Evolutionary conservation across 2,797 vertebrate species (phyloP), one percentile per base, ranked within the genome.

Genomic region (Taenioides sp.): DNA sequence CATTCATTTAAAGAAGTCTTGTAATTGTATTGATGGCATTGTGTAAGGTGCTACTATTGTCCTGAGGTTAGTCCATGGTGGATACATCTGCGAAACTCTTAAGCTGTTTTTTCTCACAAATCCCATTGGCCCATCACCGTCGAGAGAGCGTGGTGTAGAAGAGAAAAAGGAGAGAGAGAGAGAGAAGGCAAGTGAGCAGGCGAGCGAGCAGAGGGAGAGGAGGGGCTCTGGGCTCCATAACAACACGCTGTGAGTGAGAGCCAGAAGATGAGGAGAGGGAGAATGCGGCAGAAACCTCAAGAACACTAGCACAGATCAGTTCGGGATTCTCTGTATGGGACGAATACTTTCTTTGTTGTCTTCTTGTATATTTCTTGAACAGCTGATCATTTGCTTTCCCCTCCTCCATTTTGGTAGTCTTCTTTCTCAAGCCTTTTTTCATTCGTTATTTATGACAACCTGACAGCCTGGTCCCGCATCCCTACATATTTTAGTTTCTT

Each of bases 201-300:
- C 40, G 40, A 43, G 43, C 4, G 14, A 47, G 72, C 49, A 34
- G 55, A 69, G 43, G 66, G 69, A 78, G 76, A 70, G 88, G 90
- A 82, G 89, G 87, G 78, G 86, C 80, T 79, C 69, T 23, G 65
- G 73, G 70, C 77, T 86, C 80, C 63, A 85, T 74, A 89, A 85
- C 84, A 89, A 82, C 74, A 55, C 61, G 20, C 74, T 59, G 55
- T 31, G 70, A 85, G 83, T 47, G 65, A 79, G 80, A 62, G 64
- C 27, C 86, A 79, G 64, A 65, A 47, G 40, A 65, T 50, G 64
- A 50, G 62, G 64, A 74, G 75, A 82, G 81, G 84, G 85, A 80
- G 83, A 87, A 88, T 90, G 88, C 86, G 82, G 86, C 89, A 91
- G 89, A 81, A 80, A 78, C 75, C 83, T 72, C 43, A 64, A 86